Percentiles rank a stretch among this genome's conserved stretches.
phyloP scores from a whole-genome alignment of 2,888 invertebrate genomes.

The Lasioglossum oenotherae region DNA sequence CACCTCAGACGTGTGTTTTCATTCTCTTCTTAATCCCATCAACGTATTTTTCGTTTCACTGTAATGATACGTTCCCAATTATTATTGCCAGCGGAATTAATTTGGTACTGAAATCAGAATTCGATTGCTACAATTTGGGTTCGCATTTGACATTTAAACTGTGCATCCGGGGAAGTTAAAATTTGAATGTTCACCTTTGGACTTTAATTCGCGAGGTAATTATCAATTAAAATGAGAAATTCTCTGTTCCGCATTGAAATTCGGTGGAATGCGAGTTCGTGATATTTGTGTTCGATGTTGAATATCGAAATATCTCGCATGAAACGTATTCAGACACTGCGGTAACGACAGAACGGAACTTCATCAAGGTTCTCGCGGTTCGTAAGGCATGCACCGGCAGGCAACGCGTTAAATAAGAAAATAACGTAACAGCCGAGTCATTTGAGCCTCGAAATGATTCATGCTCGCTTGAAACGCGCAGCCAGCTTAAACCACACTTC shows the following conservation, averaged over 20 bases:
- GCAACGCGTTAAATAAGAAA: conserved; percentile 51
- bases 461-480: conserved; percentile 47
- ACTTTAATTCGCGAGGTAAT: neutral
- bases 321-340: neutral
- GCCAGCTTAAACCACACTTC: conserved; percentile 59
- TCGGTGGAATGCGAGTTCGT: neutral
- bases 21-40: too few relatives aligned
- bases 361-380: conserved; percentile 2
- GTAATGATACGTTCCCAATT: neutral
- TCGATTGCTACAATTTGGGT: neutral
- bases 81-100: neutral
- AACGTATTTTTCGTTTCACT: too few relatives aligned
- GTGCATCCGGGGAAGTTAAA: neutral
- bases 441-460: conserved; percentile 56
- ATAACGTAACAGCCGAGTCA: conserved; percentile 55
- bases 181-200: neutral
- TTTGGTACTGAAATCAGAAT: neutral
- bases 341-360: conserved; percentile 11
- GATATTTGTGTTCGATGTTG: neutral
- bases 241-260: neutral
- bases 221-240: neutral
- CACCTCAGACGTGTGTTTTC: too few relatives aligned
- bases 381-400: conserved; percentile 18
- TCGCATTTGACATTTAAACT: neutral
- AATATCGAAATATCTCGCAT: neutral